Evolutionary conservation across 2,797 vertebrate genomes (phyloP).

Genomic region (Mus spretus): DNA sequence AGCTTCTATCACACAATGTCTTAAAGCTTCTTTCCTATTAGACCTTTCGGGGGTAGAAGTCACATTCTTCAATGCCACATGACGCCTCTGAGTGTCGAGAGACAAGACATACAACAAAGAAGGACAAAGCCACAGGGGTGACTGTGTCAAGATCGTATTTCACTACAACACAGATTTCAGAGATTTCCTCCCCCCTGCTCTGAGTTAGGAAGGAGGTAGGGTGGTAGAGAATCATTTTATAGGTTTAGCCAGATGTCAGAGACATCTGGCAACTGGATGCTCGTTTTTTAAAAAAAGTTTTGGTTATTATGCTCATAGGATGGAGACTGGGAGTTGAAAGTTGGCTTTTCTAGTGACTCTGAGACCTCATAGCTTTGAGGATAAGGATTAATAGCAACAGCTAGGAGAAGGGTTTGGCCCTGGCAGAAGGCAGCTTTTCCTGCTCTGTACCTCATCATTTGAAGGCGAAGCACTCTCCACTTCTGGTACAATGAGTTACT

Average conservation of each 20-base stretch:
- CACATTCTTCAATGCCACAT: not conserved
- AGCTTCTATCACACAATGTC: not conserved
- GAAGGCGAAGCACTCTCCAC: not conserved
- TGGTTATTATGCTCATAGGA: slow-evolving; percentile 49
- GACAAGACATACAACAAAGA: not conserved
- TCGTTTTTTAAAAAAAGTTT: slow-evolving; percentile 71
- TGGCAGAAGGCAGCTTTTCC: not conserved
- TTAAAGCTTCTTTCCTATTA: not conserved
- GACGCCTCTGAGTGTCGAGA: not conserved
- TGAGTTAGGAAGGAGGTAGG: slow-evolving; percentile 62
- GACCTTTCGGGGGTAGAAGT: not conserved
- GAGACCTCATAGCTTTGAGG: not conserved
- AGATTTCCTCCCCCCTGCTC: not conserved
- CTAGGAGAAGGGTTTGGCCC: not conserved
- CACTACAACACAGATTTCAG: slow-evolving; percentile 49
- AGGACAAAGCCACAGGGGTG: slow-evolving; percentile 22
- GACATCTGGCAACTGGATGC: slow-evolving; percentile 85
- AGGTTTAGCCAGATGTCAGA: slow-evolving; percentile 84
- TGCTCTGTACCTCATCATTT: not conserved
- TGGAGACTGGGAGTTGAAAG: not conserved
- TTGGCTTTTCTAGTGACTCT: not conserved
- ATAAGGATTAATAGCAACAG: not conserved
- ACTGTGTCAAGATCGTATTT: slow-evolving; percentile 61
- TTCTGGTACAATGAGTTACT: not conserved
- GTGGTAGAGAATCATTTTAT: slow-evolving; percentile 73